Base-by-base conservation (phyloP, 2,113 vertebrate species). In the Syrrhaptes paradoxus region DNA sequence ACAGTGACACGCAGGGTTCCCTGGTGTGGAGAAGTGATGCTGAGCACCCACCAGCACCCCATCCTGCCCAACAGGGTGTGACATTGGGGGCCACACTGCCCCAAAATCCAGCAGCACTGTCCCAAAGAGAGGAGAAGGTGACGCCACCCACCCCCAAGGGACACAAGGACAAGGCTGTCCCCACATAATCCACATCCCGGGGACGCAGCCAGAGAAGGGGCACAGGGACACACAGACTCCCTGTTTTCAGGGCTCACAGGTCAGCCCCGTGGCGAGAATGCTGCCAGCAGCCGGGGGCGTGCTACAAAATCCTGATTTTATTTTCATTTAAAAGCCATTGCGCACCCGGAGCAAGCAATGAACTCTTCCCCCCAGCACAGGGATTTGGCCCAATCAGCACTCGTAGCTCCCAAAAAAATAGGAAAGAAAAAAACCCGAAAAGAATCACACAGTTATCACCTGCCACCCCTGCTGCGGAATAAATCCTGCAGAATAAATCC, bases 241-340 rank as follows among this genome's bases (percentile, higher is more conserved):
- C 34, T 21, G 1, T 0, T 22, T 36, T 34, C 1, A 2, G 31
- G 34, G 48, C 43, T 79, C 11, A 4, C 75, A 73, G 57, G 31
- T 43, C 2, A 1, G 68, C 55, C n/a, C 13, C 0, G 0, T 38
- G 9, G 0, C 21, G 21, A 28, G 36, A 32, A 90, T 1, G 2
- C 36, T 4, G 8, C 16, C 75, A 32, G 67, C 65, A 91, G n/a
- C 51, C 57, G n/a, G 10, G 10, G 2, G 34, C 3, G 2, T 82
- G 67, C 74, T 95, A 96, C 67, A 96, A 96, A 94, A 92, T 76
- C 29, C 72, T n/a, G 58, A 38, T 0, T 95, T 97, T 95, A 96
- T 96, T 85, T 72, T 79, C 17, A 51, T 79, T 87, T 70, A 86
- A 94, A 95, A 96, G 71, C 55, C 2, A 0, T 85, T 76, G 66